Conservation (phyloP, 2,797 vertebrate species). For the Sarcophilus harrisii region DNA sequence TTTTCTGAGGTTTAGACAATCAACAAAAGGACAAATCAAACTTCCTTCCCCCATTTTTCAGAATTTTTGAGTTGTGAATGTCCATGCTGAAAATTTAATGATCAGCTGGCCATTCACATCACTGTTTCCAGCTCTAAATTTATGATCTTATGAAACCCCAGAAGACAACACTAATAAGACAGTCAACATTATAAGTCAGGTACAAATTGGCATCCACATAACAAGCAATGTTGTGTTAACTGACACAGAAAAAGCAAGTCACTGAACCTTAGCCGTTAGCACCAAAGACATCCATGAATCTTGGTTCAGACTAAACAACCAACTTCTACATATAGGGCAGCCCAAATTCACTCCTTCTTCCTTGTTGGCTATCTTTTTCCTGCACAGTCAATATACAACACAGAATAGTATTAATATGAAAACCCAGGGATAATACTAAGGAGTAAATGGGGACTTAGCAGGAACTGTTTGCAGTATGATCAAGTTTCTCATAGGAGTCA, state of each 20-base stretch:
- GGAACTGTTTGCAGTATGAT: background rate
- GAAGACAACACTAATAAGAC: conserved; percentile 9
- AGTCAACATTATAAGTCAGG: background rate
- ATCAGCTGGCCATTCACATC: background rate
- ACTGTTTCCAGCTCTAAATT: background rate
- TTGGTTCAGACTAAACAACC: background rate
- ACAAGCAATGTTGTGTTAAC: conserved; percentile 13
- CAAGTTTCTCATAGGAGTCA: background rate
- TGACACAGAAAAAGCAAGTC: background rate
- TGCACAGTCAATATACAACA: background rate
- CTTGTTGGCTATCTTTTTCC: conserved; percentile 6
- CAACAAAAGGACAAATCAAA: no score
- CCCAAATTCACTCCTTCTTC: background rate
- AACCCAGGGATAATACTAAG: background rate
- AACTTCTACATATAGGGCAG: background rate
- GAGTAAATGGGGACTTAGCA: background rate
- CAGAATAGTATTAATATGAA: background rate
- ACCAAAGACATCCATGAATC: background rate
- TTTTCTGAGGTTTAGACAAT: no score
- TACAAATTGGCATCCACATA: conserved; percentile 7
- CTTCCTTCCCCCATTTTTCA: background rate
- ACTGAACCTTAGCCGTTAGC: background rate
- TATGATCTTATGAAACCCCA: background rate
- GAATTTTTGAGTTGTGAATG: background rate
- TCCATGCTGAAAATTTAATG: background rate